Base-by-base conservation (phyloP, 2,113 vertebrate species). In the Ascaphus truei region DNA sequence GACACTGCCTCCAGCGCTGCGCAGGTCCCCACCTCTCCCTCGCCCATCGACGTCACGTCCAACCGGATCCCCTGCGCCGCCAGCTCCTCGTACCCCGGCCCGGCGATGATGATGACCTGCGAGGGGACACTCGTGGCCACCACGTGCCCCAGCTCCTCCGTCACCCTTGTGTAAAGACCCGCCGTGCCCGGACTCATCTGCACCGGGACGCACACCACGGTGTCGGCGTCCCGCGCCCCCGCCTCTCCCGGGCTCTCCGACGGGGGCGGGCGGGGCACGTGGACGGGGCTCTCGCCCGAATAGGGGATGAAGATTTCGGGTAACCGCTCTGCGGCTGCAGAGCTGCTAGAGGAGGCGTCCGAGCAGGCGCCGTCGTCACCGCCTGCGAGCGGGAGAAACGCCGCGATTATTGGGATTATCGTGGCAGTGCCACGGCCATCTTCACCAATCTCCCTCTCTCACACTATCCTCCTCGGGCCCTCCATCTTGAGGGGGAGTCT, bases 41-140 rank as follows among this genome's bases (percentile, higher is more conserved):
- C 86, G 51, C 77, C 76, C 0, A 80, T 69, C 0, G 71, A 56
- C 1, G 83, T 69, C 76, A 94, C 72, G 3, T 91, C 92, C 68
- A 96, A 88, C 71, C 94, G 93, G 80, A 96, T 90, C 47, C 91
- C 90, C 65, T 95, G 93, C 0, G 93, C 89, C 0, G 93, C 74
- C 73, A 96, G 80, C 2, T 92, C 81, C 25, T 94, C 93, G 0
- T 95, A 96, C 62, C 88, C 86, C 1, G 93, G 88, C 13, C 92
- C 91, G 0, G 93, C 92, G 33, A 96, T 94, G 81, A 96, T 95
- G 37, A 96, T 94, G 41, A 96, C 81, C 87, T 95, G 95, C 0
- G 93, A 92, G 63, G 43, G 90, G 79, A 90, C 92, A 82, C 81
- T 79, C 36, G 81, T 76, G 34, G 81, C 76, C 64, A 92, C 90